phyloP scores from a whole-genome alignment of 1,140 invertebrate genomes.

The Aphis gossypii region DNA sequence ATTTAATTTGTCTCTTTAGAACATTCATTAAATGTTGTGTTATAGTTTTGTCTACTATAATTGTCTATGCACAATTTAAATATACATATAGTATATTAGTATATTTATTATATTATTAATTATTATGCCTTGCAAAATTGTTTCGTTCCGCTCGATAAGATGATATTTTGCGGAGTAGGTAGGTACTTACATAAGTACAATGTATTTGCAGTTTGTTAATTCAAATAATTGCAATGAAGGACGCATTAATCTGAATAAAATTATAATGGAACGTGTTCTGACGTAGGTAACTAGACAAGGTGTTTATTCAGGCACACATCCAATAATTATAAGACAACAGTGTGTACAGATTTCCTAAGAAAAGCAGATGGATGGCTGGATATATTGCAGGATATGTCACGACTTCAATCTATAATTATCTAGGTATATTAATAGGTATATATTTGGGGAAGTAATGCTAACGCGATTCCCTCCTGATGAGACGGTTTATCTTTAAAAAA shows the following conservation, averaged over 20 bases:
- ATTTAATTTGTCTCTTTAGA: background rate
- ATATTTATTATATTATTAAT: background rate
- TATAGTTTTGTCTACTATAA: background rate
- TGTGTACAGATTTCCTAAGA: background rate
- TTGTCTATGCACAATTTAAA: background rate
- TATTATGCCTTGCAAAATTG: background rate
- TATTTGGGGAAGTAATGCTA: background rate
- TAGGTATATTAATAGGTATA: background rate
- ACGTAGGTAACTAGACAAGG: background rate
- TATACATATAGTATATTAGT: background rate
- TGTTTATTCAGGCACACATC: background rate
- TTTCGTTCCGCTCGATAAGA: background rate
- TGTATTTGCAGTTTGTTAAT: background rate
- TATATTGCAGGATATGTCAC: background rate
- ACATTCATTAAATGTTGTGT: background rate
- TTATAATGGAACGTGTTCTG: background rate
- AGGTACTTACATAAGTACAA: background rate
- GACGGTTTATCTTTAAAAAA: background rate
- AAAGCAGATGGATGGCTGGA: background rate
- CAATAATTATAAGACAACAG: background rate
- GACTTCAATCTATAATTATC: slow-evolving; percentile 2
- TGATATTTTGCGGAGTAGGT: background rate
- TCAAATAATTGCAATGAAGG: slow-evolving; percentile 29
- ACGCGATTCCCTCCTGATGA: background rate
- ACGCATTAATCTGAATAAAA: slow-evolving; percentile 29